Conservation (phyloP, 2,888 invertebrate genomes). For the Brachyopa scutellaris region DNA sequence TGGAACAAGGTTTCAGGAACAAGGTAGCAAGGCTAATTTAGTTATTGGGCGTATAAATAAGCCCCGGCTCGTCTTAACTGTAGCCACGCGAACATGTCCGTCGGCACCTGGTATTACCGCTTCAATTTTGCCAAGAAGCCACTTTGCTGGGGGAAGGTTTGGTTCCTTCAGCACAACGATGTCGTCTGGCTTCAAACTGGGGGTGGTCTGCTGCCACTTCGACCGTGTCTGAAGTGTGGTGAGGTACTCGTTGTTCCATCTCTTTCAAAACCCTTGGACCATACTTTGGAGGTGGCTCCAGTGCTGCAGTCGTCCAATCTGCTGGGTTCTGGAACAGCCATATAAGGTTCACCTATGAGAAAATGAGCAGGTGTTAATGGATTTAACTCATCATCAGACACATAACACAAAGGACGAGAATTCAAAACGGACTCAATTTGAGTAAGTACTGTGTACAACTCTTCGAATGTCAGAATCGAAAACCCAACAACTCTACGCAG, state of each 20-base stretch:
- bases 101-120: not conserved
- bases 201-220: not conserved
- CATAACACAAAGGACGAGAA: no score
- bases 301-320: not conserved
- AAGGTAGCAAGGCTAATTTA: no score
- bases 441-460: not conserved
- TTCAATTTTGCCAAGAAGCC: not conserved
- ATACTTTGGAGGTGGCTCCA: not conserved
- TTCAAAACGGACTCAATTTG: no score
- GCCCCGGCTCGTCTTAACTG: no score
- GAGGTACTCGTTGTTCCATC: not conserved
- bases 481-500: slow-evolving; percentile 7
- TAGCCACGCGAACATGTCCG: not conserved
- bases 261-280: not conserved
- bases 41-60: no score
- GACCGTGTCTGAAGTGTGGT: not conserved
- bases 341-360: slow-evolving; percentile 4
- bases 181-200: not conserved
- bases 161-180: not conserved
- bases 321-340: not conserved
- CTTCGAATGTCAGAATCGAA: not conserved
- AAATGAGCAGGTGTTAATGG: no score
- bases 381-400: no score
- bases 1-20: no score
- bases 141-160: not conserved